Evolutionary conservation across 1,140 invertebrate genomes (phyloP).

Genomic region (Camponotus floridanus): DNA sequence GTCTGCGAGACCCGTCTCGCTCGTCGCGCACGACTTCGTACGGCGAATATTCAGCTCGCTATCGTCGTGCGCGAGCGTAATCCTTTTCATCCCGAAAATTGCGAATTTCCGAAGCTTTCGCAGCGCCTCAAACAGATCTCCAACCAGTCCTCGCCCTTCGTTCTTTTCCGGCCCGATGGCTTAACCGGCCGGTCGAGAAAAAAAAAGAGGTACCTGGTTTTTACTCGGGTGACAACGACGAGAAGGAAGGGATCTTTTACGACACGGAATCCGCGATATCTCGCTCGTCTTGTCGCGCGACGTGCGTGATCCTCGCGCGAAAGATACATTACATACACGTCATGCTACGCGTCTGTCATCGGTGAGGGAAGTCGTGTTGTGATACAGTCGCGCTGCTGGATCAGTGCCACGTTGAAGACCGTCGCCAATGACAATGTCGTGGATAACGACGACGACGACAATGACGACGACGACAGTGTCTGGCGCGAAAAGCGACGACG

Average conservation of each 20-base stretch:
- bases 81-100: neutral
- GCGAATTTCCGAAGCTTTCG: neutral
- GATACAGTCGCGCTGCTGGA: conserved; percentile 25
- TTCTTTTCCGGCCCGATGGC: conserved; percentile 3
- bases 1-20: conserved; percentile 65
- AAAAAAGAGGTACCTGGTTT: conserved; percentile 14
- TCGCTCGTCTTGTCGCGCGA: neutral
- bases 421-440: conserved; percentile 1
- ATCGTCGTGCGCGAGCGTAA: conserved; percentile 2
- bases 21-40: conserved; percentile 1
- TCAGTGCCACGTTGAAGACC: neutral
- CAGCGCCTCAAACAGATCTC: neutral
- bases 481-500: conserved; percentile 21
- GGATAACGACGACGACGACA: neutral
- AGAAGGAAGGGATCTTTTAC: conserved; percentile 26
- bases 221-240: conserved; percentile 28
- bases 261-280: conserved; percentile 6
- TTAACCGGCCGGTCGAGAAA: conserved; percentile 26
- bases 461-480: neutral
- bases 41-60: conserved; percentile 15
- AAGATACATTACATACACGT: neutral
- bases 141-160: conserved; percentile 23
- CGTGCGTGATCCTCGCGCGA: neutral
- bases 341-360: neutral
- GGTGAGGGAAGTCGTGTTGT: conserved; percentile 31